These are phyloP conservation scores for Gorsachius magnificus DNA, from an alignment of 2,797 vertebrate genomes.

Conservation along the genomic window DNA sequence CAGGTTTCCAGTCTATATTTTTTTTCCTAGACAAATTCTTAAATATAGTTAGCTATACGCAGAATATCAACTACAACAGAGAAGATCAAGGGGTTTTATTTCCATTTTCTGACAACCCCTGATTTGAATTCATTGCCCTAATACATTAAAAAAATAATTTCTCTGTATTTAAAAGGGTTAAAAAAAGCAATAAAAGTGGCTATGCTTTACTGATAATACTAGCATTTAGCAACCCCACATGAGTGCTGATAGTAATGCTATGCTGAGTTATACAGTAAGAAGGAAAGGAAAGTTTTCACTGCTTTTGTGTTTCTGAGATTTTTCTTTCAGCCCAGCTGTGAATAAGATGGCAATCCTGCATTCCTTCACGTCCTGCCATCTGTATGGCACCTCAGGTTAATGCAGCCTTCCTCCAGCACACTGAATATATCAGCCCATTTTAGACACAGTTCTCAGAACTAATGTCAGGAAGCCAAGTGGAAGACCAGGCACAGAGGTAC, in stretches of 20 bases:
- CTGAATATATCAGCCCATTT: not conserved
- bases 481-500: not conserved
- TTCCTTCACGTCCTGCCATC: not conserved
- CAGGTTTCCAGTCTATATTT: not conserved
- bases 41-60: not conserved
- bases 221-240: not conserved
- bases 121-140: conserved; percentile 13
- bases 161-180: not conserved
- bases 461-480: not conserved
- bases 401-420: not conserved
- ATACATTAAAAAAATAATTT: not conserved
- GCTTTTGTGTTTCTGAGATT: not conserved
- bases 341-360: not conserved
- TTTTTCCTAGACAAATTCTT: not conserved
- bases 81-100: not conserved
- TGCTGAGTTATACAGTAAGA: not conserved
- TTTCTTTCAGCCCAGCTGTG: not conserved
- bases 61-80: not conserved
- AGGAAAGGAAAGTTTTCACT: not conserved
- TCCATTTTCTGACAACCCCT: not conserved
- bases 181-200: not conserved
- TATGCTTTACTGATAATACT: not conserved
- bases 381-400: not conserved
- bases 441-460: not conserved
- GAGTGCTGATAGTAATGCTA: not conserved